Evolutionary conservation across 2,113 vertebrate genomes (phyloP).

Genomic region (Mus pahari): DNA sequence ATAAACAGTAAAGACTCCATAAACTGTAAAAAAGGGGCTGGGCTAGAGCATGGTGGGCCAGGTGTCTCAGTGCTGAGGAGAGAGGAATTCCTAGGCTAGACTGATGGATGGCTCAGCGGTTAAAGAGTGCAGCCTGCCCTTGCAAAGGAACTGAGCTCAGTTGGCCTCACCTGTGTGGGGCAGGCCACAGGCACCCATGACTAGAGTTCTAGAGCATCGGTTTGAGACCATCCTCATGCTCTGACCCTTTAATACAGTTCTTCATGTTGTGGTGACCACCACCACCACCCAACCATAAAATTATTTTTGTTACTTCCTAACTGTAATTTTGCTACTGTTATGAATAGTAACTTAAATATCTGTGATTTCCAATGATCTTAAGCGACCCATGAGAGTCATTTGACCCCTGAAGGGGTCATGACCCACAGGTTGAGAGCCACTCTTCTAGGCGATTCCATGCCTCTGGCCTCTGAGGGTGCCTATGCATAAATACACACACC

Average conservation of each 20-base stretch:
- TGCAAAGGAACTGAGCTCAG: background rate
- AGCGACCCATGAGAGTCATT: background rate
- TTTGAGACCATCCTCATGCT: background rate
- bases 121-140: too few relatives aligned
- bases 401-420: background rate
- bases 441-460: background rate
- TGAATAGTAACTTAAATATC: background rate
- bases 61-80: background rate
- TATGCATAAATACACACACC: background rate
- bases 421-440: background rate
- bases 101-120: background rate
- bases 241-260: background rate
- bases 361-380: background rate
- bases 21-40: background rate
- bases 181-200: background rate
- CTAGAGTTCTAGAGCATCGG: background rate
- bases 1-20: background rate
- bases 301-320: background rate
- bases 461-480: background rate
- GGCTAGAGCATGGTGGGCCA: too few relatives aligned
- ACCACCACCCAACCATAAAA: background rate
- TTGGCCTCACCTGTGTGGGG: background rate
- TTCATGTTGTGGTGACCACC: background rate
- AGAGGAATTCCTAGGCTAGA: too few relatives aligned
- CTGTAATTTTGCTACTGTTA: background rate